Base-by-base conservation (phyloP, 2,797 vertebrate genomes). In the Coracias cyanogaster region DNA sequence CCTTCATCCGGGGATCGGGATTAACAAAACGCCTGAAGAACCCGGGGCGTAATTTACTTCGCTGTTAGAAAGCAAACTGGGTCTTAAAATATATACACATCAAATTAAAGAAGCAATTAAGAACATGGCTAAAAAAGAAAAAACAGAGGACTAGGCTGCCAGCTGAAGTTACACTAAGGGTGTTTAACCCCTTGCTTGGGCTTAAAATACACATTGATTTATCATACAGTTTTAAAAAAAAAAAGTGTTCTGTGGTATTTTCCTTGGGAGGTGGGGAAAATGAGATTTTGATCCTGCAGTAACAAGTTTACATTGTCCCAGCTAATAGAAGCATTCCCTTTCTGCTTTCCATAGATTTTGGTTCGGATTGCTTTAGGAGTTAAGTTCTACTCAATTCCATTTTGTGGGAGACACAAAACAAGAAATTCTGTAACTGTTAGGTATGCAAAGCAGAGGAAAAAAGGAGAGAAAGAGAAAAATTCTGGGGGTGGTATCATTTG, bases 291-390 rank as follows among this genome's bases (percentile, higher is more conserved):
- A 69, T 64, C 70, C 25, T 65, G 28, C 14, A 69, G 48, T n/a
- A 37, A 4, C 49, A 73, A 85, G 33, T 39, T 82, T 64, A 46
- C 11, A 14, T 45, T 95, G 92, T 95, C 86, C 91, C 78, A 96
- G 94, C 94, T 92, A 77, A 80, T 64, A 96, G 82, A 84, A 93
- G 93, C 88, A 78, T 96, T 96, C 94, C 90, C 96, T 96, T 96
- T 96, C 95, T 95, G 93, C 86, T 94, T 96, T 96, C 96, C 93
- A 18, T 57, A 85, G 33, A 78, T 94, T 86, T 82, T 2, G 5
- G 45, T 82, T 88, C 74, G 54, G 21, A 45, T 86, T 78, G 69
- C 66, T 82, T 90, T 31, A 71, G 7, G 71, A 46, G 19, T 80
- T 90, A 74, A 46, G 17, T 80, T 90, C 82, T 39, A 61, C 52